Percentiles rank a stretch among this genome's conserved stretches.
Conservation (phyloP, 2,113 vertebrate species). For the Choloepus hoffmanni region DNA sequence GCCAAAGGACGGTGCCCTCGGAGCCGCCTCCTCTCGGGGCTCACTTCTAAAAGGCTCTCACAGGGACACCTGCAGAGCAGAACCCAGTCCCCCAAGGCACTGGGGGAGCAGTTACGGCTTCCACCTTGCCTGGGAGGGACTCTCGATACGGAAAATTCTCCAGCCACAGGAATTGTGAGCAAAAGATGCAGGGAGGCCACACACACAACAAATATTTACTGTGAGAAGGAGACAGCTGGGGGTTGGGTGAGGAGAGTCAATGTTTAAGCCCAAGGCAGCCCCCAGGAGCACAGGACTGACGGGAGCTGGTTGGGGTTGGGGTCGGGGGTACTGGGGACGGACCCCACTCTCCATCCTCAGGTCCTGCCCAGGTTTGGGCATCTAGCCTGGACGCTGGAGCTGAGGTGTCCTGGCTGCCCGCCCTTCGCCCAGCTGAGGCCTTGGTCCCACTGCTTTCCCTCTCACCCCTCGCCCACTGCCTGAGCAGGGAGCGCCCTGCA, state of each 20-base stretch:
- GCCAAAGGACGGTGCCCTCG: neutral
- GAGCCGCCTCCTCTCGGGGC: no score
- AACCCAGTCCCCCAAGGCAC: neutral
- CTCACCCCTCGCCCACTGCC: neutral
- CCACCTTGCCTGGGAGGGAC: neutral
- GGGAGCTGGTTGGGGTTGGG: neutral
- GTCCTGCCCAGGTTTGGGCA: neutral
- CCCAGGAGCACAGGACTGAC: neutral
- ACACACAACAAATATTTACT: neutral
- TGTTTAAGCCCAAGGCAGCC: neutral
- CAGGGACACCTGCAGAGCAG: neutral
- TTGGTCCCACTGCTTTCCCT: no score
- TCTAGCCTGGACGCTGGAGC: neutral
- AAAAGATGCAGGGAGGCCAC: neutral
- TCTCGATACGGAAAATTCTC: neutral
- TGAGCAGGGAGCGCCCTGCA: no score
- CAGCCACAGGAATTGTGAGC: neutral
- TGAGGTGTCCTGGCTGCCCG: neutral
- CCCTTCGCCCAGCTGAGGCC: neutral
- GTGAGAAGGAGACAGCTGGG: fast-evolving
- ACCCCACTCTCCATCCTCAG: neutral
- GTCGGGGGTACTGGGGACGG: no score
- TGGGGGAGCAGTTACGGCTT: neutral
- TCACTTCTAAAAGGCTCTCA: no score
- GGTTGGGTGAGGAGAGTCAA: neutral